A percentile compares a stretch with the other conserved stretches of the same genome.
phyloP scores from a whole-genome alignment of 2,113 vertebrate genomes.

The Myotis brandtii region DNA sequence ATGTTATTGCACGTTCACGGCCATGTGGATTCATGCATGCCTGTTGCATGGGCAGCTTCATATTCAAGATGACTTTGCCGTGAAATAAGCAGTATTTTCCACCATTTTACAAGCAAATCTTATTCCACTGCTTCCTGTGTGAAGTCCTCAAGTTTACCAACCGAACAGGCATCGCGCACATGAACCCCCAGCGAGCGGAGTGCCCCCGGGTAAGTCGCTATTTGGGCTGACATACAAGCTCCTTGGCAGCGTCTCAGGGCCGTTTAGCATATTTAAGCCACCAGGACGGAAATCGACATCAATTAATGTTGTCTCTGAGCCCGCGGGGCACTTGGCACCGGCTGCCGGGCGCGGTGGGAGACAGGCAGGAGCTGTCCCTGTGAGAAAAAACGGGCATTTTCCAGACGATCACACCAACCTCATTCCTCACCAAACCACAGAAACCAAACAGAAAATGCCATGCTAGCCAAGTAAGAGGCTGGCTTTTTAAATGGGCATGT shows the following conservation, averaged over 20 bases:
- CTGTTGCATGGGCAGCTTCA: no score
- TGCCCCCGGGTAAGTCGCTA: conserved; percentile 33
- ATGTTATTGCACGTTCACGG: not conserved
- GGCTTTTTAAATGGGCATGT: conserved; percentile 1
- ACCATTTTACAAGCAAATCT: not conserved
- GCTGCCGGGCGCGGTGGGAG: conserved; percentile 63
- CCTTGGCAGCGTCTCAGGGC: conserved; percentile 68
- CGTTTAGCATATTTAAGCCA: conserved; percentile 73
- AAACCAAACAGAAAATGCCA: conserved; percentile 59
- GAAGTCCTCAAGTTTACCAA: not conserved
- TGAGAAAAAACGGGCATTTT: conserved; percentile 57
- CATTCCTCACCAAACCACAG: conserved; percentile 65
- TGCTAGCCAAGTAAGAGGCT: conserved; percentile 58
- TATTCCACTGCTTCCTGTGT: not conserved
- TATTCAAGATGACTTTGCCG: not conserved
- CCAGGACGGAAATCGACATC: conserved; percentile 75
- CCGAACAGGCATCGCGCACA: not conserved
- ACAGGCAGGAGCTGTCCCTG: conserved; percentile 68
- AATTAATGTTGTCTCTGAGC: conserved; percentile 74
- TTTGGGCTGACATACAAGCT: conserved; percentile 50
- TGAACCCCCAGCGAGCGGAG: not conserved
- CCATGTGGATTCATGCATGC: not conserved
- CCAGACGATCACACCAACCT: conserved; percentile 28
- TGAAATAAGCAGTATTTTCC: conserved; percentile 1
- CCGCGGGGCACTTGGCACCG: conserved; percentile 66